Evolutionary conservation across 1,140 invertebrate genomes (phyloP).

Genomic region (Delia radicum): DNA sequence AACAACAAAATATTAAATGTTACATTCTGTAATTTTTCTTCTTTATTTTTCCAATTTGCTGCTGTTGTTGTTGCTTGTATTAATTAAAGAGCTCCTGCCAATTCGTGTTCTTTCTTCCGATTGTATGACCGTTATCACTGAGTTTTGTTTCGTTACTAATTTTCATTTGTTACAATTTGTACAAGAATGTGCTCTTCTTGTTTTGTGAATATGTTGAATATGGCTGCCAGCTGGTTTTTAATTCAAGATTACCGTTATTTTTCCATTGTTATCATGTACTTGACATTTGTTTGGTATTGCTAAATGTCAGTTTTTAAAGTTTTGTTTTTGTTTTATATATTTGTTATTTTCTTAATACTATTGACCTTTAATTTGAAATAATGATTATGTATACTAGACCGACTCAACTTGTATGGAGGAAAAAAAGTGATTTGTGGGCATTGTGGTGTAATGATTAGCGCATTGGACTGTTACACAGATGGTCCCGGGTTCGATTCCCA

Average conservation of each 20-base stretch:
- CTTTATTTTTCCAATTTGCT: background rate
- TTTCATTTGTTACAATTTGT: background rate
- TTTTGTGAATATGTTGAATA: background rate
- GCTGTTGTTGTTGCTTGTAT: background rate
- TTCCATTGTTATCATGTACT: constrained; percentile 2
- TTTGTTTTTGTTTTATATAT: background rate
- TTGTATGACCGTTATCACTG: constrained; percentile 10
- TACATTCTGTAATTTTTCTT: background rate
- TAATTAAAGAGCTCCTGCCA: too few species aligned
- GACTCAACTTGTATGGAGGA: too few species aligned
- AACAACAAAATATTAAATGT: background rate
- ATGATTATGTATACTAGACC: background rate
- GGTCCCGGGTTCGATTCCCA: too few species aligned
- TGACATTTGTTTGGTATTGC: constrained; percentile 12
- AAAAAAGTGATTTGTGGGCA: too few species aligned
- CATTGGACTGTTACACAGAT: too few species aligned
- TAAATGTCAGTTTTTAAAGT: constrained; percentile 2
- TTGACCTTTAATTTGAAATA: constrained; percentile 7
- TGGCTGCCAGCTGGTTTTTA: constrained; percentile 5
- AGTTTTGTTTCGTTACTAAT: background rate
- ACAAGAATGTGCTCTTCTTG: background rate
- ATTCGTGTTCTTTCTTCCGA: background rate
- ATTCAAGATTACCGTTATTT: background rate
- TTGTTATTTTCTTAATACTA: background rate
- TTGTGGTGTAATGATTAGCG: too few species aligned